Base-by-base conservation (phyloP, 2,113 vertebrate genomes). In the Cynopterus brachyotis region DNA sequence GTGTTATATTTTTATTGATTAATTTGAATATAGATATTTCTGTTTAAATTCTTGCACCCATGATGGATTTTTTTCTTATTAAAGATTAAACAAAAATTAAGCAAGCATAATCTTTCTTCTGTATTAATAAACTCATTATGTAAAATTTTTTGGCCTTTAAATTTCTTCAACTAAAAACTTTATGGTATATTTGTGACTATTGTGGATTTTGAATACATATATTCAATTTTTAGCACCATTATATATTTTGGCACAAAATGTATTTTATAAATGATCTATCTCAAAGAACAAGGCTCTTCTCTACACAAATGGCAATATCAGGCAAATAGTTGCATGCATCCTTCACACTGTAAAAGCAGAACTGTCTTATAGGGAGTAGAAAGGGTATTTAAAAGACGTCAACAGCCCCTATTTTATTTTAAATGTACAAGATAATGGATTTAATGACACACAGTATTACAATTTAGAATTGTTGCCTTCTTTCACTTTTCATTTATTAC, bases 401-500 rank as follows among this genome's bases (percentile, higher is more conserved):
- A 72, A n/a, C 4, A 81, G 8, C 15, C 0, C 17, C 3, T 62
- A 42, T 13, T 30, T 87, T 60, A 80, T 75, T 96, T 90, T 80
- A 42, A 86, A 22, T 10, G 6, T 42, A 9, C 7, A 64, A 70
- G 19, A 67, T 57, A 79, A 19, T 50, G n/a, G 11, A 73, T 73
- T 67, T 83, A 79, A 57, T 26, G 19, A 0, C 15, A 6, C 0
- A 67, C 10, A 37, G 40, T 57, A 3, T 90, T 94, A 57, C 13
- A 66, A 1, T 1, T 30, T n/a, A 89, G 13, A 42, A 12, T 40
- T 53, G 20, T 40, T 70, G 6, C 0, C 13, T 76, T 82, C 40
- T 92, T 96, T 75, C 22, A 62, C 32, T 62, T 89, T 37, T 70
- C 10, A 76, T 37, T 88, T 83, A 35, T 83, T 91, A 88, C 73